A percentile compares a stretch with the other conserved stretches of the same genome.
phyloP scores from a whole-genome alignment of 2,113 vertebrate species.

The Zosterops japonicus region DNA sequence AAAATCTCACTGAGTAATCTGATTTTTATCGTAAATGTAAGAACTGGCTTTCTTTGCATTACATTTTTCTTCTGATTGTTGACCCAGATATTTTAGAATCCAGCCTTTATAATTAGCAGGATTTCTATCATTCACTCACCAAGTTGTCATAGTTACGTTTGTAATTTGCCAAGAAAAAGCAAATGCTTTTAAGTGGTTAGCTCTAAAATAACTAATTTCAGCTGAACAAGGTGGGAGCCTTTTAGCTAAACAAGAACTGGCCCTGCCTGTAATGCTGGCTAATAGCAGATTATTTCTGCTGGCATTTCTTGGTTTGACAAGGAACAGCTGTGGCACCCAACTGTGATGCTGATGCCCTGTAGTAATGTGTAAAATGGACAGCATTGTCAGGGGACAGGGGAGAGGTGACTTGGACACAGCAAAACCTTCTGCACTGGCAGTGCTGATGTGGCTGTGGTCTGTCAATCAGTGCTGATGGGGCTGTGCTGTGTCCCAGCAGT shows the following conservation, averaged over 20 bases:
- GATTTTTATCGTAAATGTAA: not conserved
- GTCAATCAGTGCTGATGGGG: not conserved
- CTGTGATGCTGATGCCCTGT: not conserved
- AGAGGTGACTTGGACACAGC: not conserved
- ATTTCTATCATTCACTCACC: not conserved
- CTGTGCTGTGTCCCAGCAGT: not conserved
- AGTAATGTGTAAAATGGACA: not conserved
- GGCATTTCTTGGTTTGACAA: not conserved
- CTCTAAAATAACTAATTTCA: not conserved
- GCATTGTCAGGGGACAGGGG: not conserved
- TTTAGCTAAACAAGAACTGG: not conserved
- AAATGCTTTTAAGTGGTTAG: not conserved
- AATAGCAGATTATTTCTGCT: not conserved
- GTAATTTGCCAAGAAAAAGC: not conserved
- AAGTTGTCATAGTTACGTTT: not conserved
- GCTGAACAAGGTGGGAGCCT: not conserved
- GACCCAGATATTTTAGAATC: not conserved
- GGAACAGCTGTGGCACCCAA: not conserved
- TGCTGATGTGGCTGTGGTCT: not conserved
- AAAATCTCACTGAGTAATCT: not conserved
- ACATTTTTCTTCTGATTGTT: not conserved
- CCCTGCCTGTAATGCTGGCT: not conserved
- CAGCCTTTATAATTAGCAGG: not conserved
- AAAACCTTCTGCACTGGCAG: not conserved
- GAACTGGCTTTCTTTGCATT: not conserved